phyloP scores from a whole-genome alignment of 2,113 vertebrate species.

The Heterochromis multidens region DNA sequence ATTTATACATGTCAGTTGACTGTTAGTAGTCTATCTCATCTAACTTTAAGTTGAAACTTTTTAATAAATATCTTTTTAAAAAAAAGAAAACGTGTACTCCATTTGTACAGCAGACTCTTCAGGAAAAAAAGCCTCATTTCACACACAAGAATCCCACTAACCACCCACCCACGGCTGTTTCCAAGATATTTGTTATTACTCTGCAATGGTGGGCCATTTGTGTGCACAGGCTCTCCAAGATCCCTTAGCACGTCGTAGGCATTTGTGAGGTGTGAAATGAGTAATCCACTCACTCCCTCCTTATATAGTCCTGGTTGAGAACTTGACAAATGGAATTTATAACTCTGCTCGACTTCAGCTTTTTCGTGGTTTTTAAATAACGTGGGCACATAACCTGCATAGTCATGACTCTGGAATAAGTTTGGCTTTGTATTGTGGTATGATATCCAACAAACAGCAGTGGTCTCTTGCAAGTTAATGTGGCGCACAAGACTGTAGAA shows the following conservation, averaged over 20 bases:
- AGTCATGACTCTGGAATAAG: not conserved
- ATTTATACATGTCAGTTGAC: conserved; percentile 46
- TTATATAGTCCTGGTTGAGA: conserved; percentile 48
- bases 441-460: not conserved
- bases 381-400: not conserved
- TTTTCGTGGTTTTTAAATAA: conserved; percentile 24
- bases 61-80: conserved; percentile 38
- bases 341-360: conserved; percentile 11
- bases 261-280: conserved; percentile 69
- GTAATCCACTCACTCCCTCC: conserved; percentile 57
- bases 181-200: conserved; percentile 55
- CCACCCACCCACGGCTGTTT: conserved; percentile 48
- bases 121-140: not conserved
- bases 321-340: conserved; percentile 43
- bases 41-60: conserved; percentile 18
- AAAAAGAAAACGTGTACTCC: not conserved
- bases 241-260: conserved; percentile 49
- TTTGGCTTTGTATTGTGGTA: not conserved
- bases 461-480: not conserved
- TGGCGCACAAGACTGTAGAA: not conserved
- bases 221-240: conserved; percentile 37
- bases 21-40: conserved; percentile 21
- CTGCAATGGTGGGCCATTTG: conserved; percentile 45
- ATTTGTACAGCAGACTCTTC: conserved; percentile 4
- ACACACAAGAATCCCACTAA: conserved; percentile 48